These are phyloP conservation scores for Mesitornis unicolor DNA, from an alignment of 2,113 vertebrate species.

Conservation along the genomic window DNA sequence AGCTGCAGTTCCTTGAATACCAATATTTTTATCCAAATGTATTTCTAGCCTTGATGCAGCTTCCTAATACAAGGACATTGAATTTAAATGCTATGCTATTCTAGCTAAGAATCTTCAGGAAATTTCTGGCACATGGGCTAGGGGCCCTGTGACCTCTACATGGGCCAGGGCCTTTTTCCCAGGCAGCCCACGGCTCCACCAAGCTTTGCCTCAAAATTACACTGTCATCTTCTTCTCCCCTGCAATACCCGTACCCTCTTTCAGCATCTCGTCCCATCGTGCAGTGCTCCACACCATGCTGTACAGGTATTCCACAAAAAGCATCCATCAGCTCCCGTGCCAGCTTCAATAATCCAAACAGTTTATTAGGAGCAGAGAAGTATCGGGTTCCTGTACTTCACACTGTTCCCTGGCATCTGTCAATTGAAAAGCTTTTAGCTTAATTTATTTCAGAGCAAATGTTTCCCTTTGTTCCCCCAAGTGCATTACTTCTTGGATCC, in stretches of 20 bases:
- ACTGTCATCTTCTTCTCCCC: not conserved
- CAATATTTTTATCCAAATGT: not conserved
- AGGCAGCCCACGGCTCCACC: not conserved
- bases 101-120: not conserved
- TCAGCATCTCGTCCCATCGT: not conserved
- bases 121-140: not conserved
- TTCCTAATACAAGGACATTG: not conserved
- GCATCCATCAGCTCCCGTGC: not conserved
- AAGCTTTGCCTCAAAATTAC: not conserved
- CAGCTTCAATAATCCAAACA: not conserved
- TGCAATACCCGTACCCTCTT: not conserved
- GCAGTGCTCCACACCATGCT: rapidly evolving
- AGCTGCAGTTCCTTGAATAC: not conserved
- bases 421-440: not conserved
- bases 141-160: not conserved
- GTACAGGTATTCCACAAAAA: not conserved
- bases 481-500: not conserved
- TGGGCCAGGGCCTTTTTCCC: not conserved
- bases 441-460: not conserved
- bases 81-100: not conserved
- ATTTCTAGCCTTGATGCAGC: not conserved
- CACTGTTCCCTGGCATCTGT: not conserved
- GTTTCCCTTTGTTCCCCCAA: not conserved
- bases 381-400: not conserved
- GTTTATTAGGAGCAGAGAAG: not conserved